Evolutionary conservation across 2,113 vertebrate genomes (phyloP).

Genomic region (Saccopteryx leptura): DNA sequence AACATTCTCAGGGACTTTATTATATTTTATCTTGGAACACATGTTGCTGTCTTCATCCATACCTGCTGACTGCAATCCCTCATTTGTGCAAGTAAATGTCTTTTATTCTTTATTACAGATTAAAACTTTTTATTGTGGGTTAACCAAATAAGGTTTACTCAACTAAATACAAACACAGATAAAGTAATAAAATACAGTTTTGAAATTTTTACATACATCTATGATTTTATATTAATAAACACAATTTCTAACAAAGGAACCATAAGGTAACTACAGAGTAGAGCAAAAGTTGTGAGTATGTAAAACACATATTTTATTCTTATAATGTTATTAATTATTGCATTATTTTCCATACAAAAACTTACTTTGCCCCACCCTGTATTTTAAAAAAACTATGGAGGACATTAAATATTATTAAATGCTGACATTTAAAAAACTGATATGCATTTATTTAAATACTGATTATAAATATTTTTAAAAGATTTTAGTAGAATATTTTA

Average conservation of each 20-base stretch:
- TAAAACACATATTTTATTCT: no score
- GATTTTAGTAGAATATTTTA: neutral
- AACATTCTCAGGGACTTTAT: neutral
- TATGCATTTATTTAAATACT: slow-evolving; percentile 20
- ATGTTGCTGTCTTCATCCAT: no score
- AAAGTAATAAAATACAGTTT: neutral
- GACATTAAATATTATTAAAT: neutral
- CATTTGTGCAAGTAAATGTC: no score
- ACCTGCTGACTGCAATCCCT: no score
- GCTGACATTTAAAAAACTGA: slow-evolving; percentile 9
- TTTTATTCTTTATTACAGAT: no score
- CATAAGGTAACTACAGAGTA: neutral
- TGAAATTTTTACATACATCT: neutral
- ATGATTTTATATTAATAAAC: neutral
- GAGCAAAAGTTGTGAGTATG: no score
- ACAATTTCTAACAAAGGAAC: neutral
- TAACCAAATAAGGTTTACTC: neutral
- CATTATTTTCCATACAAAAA: no score
- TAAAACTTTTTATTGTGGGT: no score
- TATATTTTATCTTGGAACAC: neutral
- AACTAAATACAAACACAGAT: neutral
- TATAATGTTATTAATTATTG: no score
- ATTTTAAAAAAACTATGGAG: neutral
- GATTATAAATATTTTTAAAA: neutral
- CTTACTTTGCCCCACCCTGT: no score